Evolutionary conservation across 2,113 vertebrate genomes (phyloP).

Genomic region (Australoheros scitulus): DNA sequence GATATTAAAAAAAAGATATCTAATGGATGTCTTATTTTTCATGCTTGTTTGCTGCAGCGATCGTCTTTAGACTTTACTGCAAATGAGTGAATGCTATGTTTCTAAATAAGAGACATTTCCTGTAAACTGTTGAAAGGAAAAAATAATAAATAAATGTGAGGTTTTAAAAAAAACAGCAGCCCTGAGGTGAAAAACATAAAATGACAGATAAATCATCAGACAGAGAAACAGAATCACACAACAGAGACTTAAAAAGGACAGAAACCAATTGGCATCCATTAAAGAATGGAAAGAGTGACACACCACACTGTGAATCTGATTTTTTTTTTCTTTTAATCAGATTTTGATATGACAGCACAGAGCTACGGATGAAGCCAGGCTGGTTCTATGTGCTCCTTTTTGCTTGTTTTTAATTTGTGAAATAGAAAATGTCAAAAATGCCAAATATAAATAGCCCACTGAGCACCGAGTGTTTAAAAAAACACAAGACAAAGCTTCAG

Average conservation of each 20-base stretch:
- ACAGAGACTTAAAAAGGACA: background rate
- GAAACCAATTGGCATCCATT: background rate
- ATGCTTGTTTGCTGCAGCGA: background rate
- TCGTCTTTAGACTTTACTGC: background rate
- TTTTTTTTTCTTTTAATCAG: background rate
- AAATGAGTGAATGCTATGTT: background rate
- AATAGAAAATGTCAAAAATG: background rate
- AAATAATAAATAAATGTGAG: no score
- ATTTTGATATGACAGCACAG: background rate
- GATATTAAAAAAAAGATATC: no score
- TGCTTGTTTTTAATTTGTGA: background rate
- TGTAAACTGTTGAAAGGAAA: background rate
- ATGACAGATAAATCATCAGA: background rate
- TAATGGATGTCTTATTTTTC: rapidly evolving
- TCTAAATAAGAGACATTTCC: background rate
- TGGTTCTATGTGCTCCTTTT: background rate
- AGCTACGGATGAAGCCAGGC: rapidly evolving
- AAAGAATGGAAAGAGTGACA: no score
- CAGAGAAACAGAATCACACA: background rate
- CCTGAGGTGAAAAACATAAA: background rate
- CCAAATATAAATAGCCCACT: background rate
- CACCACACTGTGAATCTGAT: background rate
- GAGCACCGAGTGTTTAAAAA: background rate
- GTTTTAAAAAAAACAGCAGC: no score
- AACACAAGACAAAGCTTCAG: rapidly evolving